Evolutionary conservation across 2,888 invertebrate genomes (phyloP), one percentile per base, ranked within the genome.

Genomic region (Xylota sylvarum): DNA sequence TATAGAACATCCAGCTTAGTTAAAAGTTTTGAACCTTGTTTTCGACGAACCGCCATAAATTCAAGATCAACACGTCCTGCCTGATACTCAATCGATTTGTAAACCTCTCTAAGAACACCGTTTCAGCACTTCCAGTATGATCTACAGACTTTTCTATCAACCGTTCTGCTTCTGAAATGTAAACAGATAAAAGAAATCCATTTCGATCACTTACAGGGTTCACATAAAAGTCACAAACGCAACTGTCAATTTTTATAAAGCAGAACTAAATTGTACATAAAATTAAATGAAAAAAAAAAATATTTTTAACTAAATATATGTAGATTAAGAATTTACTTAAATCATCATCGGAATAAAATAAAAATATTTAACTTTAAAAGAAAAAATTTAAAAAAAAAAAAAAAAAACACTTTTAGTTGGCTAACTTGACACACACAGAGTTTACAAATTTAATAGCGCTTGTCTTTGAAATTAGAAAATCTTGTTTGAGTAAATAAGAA

Each of bases 401-500:
- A 27, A n/a, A 19, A 19, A 30, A 46, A 32, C 27, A 62, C 27
- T 30, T 46, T 46, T 43, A 43, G n/a, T 17, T 43, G 32, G 14
- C 10, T 48, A 64, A 64, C 30, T 46, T 46, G 48, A 46, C 17
- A 12, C 64, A 64, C 64, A 64, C 32, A 46, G 23, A 23, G 32
- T 64, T 46, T 48, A 37, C 9, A 14, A 30, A 43, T 27, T 14
- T 7, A 62, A 32, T 32, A 64, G 32, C 19, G 64, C 46, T 64
- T 64, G 46, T 30, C 64, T 46, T 64, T n/a, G 17, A 64, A 64
- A 64, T 17, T 30, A n/a, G 7, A 55, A 55, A 55, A 55, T 23
- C 14, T 55, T 55, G 55, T 64, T 64, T 60, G 3, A 60, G 37
- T 40, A 64, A 64, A 62, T 62, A 37, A 7, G 60, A 62, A 62